phyloP scores from a whole-genome alignment of 64 coral and sea anemone species.

The Actinia equina region DNA sequence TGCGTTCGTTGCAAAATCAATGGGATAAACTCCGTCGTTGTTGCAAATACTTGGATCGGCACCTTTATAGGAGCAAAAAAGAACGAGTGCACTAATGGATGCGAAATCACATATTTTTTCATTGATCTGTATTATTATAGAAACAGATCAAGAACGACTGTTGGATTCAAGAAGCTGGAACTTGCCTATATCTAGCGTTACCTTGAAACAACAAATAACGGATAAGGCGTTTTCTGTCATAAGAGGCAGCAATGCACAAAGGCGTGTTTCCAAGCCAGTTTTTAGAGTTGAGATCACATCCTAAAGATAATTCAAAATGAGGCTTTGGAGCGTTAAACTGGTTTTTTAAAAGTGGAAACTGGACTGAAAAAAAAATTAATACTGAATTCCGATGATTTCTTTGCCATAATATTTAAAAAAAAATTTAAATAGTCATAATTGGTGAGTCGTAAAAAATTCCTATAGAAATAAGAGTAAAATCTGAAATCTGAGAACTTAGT shows the following conservation, averaged over 20 bases:
- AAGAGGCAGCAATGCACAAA: conserved; percentile 69
- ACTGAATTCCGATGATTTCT: too few species aligned
- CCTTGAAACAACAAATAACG: conserved; percentile 61
- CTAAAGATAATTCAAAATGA: conserved; percentile 16
- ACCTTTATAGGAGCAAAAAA: conserved; percentile 31
- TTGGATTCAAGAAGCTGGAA: too few species aligned
- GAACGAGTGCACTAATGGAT: neutral
- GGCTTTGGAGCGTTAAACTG: neutral
- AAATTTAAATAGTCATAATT: too few species aligned
- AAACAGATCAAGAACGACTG: too few species aligned
- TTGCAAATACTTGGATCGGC: conserved; percentile 74
- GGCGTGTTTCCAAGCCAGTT: conserved; percentile 91
- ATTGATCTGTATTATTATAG: too few species aligned
- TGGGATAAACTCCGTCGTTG: conserved; percentile 77
- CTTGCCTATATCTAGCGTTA: neutral
- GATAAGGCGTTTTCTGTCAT: conserved; percentile 62
- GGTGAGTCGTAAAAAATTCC: too few species aligned
- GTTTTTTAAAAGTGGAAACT: too few species aligned
- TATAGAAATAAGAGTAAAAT: too few species aligned
- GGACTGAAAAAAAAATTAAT: too few species aligned
- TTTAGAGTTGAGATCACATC: conserved; percentile 73
- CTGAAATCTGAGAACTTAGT: too few species aligned
- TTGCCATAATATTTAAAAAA: too few species aligned
- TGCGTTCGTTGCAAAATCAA: conserved; percentile 82
- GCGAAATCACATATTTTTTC: neutral